These are phyloP conservation scores for Margarornis squamiger DNA, from an alignment of 2,797 vertebrate genomes.

Conservation along the genomic window DNA sequence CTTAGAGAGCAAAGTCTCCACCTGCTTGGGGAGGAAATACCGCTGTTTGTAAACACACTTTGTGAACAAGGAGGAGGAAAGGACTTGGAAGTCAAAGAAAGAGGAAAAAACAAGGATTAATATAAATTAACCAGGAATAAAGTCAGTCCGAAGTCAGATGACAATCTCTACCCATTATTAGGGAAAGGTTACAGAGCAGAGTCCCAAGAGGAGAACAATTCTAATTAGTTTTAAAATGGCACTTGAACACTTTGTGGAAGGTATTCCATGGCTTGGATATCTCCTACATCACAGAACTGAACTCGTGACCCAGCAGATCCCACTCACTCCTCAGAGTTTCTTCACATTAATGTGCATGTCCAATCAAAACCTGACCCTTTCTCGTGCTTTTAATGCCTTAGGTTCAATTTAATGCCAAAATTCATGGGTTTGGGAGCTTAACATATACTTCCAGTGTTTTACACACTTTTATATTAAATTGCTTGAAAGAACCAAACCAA, in stretches of 20 bases:
- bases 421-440: fast-evolving
- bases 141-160: not conserved
- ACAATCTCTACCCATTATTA: not conserved
- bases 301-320: conserved; percentile 6
- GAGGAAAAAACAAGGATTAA: not conserved
- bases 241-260: not conserved
- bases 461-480: not conserved
- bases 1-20: not conserved
- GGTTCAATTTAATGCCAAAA: not conserved
- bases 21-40: not conserved
- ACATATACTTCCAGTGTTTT: not conserved
- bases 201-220: conserved; percentile 16
- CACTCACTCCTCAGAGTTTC: not conserved
- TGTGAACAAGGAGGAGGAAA: not conserved
- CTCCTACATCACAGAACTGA: conserved; percentile 23
- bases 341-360: fast-evolving
- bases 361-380: not conserved
- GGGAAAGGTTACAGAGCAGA: not conserved
- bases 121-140: not conserved
- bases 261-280: not conserved
- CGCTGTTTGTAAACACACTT: not conserved
- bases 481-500: not conserved
- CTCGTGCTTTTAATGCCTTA: not conserved
- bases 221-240: not conserved
- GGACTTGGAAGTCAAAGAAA: not conserved